Evolutionary conservation across 2,113 vertebrate species (phyloP).

Genomic region (Panthera tigris): DNA sequence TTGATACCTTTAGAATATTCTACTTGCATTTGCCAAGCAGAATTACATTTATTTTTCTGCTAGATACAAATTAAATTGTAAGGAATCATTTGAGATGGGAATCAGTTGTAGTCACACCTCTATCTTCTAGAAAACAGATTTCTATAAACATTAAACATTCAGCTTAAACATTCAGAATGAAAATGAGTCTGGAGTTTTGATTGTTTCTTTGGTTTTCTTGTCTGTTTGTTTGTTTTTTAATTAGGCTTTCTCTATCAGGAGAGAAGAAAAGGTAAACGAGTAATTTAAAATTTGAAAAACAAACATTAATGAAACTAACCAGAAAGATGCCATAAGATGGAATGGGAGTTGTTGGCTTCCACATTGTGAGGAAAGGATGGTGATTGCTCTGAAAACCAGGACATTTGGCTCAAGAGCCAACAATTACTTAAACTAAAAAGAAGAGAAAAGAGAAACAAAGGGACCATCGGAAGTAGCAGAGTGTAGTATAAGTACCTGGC

Average conservation of each 20-base stretch:
- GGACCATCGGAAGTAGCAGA: background rate
- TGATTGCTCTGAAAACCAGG: background rate
- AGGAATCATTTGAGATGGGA: background rate
- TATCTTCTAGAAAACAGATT: background rate
- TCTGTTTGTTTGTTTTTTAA: background rate
- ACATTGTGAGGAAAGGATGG: background rate
- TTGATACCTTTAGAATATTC: background rate
- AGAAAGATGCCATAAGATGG: background rate
- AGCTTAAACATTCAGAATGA: background rate
- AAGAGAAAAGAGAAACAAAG: background rate
- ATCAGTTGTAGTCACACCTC: background rate
- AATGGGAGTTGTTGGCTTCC: background rate
- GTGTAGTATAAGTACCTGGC: background rate
- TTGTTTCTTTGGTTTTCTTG: background rate
- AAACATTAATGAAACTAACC: background rate
- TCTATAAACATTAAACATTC: slow-evolving; percentile 1
- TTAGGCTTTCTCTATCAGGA: background rate
- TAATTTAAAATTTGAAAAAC: background rate
- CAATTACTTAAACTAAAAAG: background rate
- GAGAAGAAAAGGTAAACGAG: background rate
- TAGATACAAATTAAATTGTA: slow-evolving; percentile 3
- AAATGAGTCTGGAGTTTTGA: background rate
- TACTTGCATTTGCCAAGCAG: background rate
- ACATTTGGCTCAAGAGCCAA: background rate
- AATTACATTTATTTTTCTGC: background rate